Percentiles rank a stretch among this genome's conserved stretches.
phyloP scores from a whole-genome alignment of 2,113 vertebrate genomes.

The Stegostoma tigrinum region DNA sequence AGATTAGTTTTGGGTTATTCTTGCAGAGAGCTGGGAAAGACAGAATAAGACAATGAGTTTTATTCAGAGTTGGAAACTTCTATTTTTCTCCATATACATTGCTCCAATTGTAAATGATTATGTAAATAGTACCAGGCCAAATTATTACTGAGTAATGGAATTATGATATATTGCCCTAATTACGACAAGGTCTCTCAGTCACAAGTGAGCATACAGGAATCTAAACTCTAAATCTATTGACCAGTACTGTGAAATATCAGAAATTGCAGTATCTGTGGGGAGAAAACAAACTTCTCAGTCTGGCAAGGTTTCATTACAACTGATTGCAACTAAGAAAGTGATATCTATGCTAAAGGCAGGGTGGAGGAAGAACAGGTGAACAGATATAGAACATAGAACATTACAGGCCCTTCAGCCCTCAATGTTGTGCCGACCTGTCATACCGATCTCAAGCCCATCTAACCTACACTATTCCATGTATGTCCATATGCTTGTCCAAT shows the following conservation, averaged over 20 bases:
- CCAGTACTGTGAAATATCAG: not conserved
- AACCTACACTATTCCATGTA: no score
- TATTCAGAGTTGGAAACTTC: not conserved
- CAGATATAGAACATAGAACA: no score
- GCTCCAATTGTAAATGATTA: not conserved
- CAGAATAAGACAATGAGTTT: not conserved
- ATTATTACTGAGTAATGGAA: not conserved
- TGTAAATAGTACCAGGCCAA: not conserved
- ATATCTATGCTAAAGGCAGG: no score
- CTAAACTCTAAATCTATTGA: not conserved
- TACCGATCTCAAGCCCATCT: no score
- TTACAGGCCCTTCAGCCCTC: no score
- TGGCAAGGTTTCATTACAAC: no score
- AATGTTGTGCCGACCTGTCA: no score
- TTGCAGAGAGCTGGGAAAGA: not conserved
- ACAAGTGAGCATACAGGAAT: not conserved
- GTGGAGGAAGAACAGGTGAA: no score
- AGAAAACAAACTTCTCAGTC: no score
- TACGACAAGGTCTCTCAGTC: not conserved
- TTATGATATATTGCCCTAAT: not conserved
- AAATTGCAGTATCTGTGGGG: no score
- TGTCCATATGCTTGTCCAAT: no score
- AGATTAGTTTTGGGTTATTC: not conserved
- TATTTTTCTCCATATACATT: not conserved
- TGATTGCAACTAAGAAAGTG: no score